These are phyloP conservation scores for Theretra japonica DNA, from an alignment of 2,888 invertebrate genomes.

Conservation along the genomic window DNA sequence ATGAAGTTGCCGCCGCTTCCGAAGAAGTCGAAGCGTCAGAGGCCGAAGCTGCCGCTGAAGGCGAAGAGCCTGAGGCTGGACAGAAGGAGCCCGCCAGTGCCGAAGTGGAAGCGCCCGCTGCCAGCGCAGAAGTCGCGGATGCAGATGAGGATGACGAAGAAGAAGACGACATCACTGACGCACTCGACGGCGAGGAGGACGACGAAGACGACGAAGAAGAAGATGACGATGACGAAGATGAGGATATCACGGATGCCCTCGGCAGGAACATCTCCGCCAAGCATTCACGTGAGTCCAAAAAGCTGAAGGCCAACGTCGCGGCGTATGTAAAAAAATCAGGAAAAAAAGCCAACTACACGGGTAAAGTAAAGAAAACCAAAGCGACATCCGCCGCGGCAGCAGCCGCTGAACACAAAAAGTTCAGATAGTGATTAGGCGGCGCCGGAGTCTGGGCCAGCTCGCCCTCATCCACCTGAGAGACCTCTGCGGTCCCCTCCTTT, in stretches of 20 bases:
- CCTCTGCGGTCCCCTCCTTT: conserved; percentile 77
- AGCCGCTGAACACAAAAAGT: conserved; percentile 82
- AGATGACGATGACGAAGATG: conserved; percentile 87
- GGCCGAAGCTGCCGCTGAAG: conserved; percentile 71
- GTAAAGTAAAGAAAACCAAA: conserved; percentile 84
- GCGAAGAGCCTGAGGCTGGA: conserved; percentile 70
- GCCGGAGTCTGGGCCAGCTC: conserved; percentile 62
- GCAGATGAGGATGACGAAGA: conserved; percentile 86
- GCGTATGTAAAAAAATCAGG: conserved; percentile 77
- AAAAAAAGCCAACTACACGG: conserved; percentile 79
- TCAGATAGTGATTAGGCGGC: conserved; percentile 80
- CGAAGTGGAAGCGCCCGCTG: conserved; percentile 65
- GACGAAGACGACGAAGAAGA: conserved; percentile 88
- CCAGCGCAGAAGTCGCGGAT: conserved; percentile 64
- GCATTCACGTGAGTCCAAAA: conserved; percentile 94
- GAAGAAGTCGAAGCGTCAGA: conserved; percentile 68
- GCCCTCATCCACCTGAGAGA: conserved; percentile 79
- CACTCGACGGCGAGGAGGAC: conserved; percentile 86
- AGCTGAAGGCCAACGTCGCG: conserved; percentile 78
- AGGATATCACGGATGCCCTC: conserved; percentile 87
- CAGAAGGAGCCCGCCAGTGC: conserved; percentile 76
- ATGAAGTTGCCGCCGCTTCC: conserved; percentile 59
- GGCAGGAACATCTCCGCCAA: conserved; percentile 74
- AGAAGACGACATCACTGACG: conserved; percentile 83
- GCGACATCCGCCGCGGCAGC: conserved; percentile 76